Conservation (phyloP, 2,113 vertebrate species). For the Haemorhous mexicanus region DNA sequence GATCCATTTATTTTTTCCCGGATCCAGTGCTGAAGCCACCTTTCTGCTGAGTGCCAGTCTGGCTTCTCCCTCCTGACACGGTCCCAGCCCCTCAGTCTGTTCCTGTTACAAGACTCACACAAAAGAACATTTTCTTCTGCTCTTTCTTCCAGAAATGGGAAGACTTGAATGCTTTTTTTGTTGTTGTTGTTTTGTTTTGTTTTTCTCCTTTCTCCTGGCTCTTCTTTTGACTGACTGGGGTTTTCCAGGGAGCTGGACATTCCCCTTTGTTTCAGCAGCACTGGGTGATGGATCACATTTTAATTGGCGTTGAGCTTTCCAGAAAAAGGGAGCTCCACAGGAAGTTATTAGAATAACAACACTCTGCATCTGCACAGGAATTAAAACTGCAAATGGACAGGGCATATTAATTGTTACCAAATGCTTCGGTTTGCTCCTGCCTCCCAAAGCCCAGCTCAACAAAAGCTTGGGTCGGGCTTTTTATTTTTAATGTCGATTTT, state of each 20-base stretch:
- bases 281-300: constrained; percentile 62
- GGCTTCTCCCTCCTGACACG: neutral
- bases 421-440: constrained; percentile 13
- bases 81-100: neutral
- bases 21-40: neutral
- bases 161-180: neutral
- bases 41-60: neutral
- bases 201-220: neutral
- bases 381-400: constrained; percentile 27
- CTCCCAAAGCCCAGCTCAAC: neutral
- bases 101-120: neutral
- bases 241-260: constrained; percentile 48
- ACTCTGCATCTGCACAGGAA: constrained; percentile 50
- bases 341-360: constrained; percentile 68
- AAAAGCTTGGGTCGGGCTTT: neutral
- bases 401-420: constrained; percentile 55
- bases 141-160: neutral
- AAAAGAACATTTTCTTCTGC: constrained; percentile 36
- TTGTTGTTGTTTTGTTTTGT: neutral
- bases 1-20: neutral
- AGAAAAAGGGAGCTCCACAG: constrained; percentile 56
- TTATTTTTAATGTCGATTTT: neutral
- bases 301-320: constrained; percentile 64
- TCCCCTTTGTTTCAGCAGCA: constrained; percentile 36
- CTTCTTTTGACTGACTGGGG: neutral